Evolutionary conservation across 2,888 invertebrate genomes (phyloP).

Genomic region (Ormyrus thymus): DNA sequence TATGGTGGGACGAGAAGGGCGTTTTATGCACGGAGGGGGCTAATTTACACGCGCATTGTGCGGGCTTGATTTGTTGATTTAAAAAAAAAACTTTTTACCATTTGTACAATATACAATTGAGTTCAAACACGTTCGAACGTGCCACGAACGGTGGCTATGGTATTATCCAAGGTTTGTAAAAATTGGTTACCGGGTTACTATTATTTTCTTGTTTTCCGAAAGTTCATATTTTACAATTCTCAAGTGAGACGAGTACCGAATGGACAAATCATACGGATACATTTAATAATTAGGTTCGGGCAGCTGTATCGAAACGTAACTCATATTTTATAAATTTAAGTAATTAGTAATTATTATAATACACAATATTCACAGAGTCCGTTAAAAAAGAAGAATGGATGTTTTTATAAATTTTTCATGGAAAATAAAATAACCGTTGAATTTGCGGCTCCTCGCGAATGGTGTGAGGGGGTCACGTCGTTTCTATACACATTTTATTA

Average conservation of each 20-base stretch:
- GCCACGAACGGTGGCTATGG: constrained; percentile 64
- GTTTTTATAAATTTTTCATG: constrained; percentile 60
- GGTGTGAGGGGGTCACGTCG: constrained; percentile 59
- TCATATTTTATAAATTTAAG: constrained; percentile 72
- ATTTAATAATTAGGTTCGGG: constrained; percentile 56
- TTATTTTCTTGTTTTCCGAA: constrained; percentile 53
- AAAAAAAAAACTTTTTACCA: constrained; percentile 64
- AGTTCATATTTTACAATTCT: constrained; percentile 56
- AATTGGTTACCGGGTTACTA: constrained; percentile 60
- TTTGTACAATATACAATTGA: constrained; percentile 74
- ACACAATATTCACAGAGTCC: constrained; percentile 74
- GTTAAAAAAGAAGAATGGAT: constrained; percentile 66
- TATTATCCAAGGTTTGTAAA: constrained; percentile 57
- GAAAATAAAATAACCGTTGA: constrained; percentile 68
- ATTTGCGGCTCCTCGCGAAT: constrained; percentile 66
- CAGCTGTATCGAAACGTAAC: constrained; percentile 70
- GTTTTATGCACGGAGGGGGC: constrained; percentile 58
- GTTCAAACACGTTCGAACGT: constrained; percentile 69
- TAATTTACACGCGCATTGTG: constrained; percentile 61
- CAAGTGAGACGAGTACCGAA: constrained; percentile 55
- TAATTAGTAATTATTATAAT: constrained; percentile 74
- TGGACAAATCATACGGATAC: constrained; percentile 53
- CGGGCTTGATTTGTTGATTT: constrained; percentile 58
- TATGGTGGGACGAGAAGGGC: constrained; percentile 56
- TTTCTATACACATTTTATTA: constrained; percentile 73